phyloP scores from a whole-genome alignment of 2,888 invertebrate species.

The Lucinisca nassula region DNA sequence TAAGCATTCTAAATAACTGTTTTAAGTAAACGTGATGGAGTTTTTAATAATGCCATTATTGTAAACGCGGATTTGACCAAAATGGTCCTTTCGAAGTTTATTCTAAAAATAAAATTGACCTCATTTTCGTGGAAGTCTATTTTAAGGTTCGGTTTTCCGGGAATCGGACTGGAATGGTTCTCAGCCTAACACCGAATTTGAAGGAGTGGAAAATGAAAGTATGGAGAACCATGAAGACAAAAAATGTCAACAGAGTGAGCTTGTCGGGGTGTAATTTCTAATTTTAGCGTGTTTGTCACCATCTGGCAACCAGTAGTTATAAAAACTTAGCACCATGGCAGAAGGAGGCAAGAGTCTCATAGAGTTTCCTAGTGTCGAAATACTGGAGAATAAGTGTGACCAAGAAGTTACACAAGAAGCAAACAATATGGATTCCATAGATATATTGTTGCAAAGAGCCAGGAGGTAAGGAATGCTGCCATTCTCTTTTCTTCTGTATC shows the following conservation, averaged over 20 bases:
- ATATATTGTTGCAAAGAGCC: constrained; percentile 60
- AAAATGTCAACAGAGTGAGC: not conserved
- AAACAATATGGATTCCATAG: constrained; percentile 57
- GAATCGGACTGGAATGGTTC: not conserved
- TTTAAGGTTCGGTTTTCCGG: constrained; percentile 34
- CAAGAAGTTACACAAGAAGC: not conserved
- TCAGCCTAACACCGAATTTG: too few species aligned
- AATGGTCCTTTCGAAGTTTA: not conserved
- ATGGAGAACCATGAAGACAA: not conserved
- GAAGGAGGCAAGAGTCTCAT: constrained; percentile 56
- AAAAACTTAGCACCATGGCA: constrained; percentile 51
- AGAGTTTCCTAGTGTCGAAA: not conserved
- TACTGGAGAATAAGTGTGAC: not conserved
- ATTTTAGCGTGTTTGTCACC: not conserved
- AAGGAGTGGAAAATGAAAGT: too few species aligned
- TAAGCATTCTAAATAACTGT: too few species aligned
- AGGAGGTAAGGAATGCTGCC: constrained; percentile 68
- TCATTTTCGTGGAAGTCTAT: constrained; percentile 57
- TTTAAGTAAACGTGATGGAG: too few species aligned
- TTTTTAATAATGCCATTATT: too few species aligned
- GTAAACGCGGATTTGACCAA: not conserved
- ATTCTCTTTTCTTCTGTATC: too few species aligned
- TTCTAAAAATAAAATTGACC: not conserved
- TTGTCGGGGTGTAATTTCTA: not conserved
- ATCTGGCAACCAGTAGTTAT: not conserved